phyloP scores from a whole-genome alignment of 2,113 vertebrate species.

The Mesembrinibis cayennensis region DNA sequence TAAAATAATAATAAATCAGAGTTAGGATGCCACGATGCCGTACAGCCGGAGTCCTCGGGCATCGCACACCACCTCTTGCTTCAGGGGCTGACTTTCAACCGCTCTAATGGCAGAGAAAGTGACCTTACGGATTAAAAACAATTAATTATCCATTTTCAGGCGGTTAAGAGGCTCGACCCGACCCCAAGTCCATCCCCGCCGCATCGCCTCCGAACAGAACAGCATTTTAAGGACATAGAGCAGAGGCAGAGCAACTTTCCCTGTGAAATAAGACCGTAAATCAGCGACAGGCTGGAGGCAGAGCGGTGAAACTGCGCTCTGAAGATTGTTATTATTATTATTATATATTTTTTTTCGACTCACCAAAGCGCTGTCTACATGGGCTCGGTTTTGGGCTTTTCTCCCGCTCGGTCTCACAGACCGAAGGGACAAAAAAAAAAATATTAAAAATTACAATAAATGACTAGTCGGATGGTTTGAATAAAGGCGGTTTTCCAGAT shows the following conservation, averaged over 20 bases:
- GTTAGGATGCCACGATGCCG: background rate
- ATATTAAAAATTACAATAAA: no score
- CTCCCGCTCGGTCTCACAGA: background rate
- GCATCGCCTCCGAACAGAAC: background rate
- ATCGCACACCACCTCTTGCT: background rate
- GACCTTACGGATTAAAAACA: background rate
- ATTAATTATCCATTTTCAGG: background rate
- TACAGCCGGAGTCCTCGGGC: background rate
- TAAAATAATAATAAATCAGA: background rate
- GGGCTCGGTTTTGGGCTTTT: background rate
- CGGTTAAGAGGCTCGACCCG: background rate
- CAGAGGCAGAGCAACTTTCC: background rate
- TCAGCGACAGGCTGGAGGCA: background rate
- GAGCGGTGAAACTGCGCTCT: background rate
- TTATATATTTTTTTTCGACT: background rate
- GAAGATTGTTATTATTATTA: background rate
- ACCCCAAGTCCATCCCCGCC: background rate
- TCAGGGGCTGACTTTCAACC: background rate
- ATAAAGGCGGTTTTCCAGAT: background rate
- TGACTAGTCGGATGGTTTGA: background rate
- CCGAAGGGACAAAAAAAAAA: background rate
- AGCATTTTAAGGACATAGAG: background rate
- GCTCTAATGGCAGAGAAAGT: background rate
- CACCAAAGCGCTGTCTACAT: conserved; percentile 6
- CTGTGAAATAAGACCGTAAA: background rate